These are phyloP conservation scores for Cheilosia variabilis DNA, from an alignment of 2,888 invertebrate genomes.

Conservation along the genomic window DNA sequence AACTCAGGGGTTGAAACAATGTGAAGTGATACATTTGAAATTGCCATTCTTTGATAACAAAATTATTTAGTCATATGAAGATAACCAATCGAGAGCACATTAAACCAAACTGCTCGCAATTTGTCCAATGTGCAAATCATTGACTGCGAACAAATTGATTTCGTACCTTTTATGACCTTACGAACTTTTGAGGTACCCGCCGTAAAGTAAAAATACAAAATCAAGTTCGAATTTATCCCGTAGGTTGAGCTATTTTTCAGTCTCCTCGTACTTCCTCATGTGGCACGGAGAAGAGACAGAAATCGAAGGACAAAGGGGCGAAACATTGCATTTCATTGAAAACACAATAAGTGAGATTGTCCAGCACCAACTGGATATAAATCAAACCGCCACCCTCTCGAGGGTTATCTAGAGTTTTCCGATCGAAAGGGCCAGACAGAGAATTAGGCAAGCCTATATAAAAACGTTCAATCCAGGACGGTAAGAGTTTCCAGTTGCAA, in stretches of 20 bases:
- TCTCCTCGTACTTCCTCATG: conserved; percentile 17
- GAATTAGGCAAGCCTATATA: not conserved
- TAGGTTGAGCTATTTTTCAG: conserved; percentile 25
- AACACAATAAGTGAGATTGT: conserved; percentile 13
- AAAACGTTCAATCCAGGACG: conserved; percentile 21
- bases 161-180: conserved; percentile 18
- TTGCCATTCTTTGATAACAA: not conserved
- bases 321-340: conserved; percentile 33
- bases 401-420: conserved; percentile 1
- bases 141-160: conserved; percentile 35
- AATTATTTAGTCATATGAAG: conserved; percentile 7
- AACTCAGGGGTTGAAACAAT: too few species aligned
- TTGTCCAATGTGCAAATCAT: conserved; percentile 14
- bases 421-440: conserved; percentile 13
- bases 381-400: conserved; percentile 23
- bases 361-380: conserved; percentile 15
- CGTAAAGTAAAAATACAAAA: not conserved
- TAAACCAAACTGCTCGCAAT: not conserved
- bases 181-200: not conserved
- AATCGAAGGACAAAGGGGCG: not conserved
- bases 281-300: not conserved
- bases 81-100: conserved; percentile 21
- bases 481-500: conserved; percentile 4
- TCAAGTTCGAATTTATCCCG: conserved; percentile 6
- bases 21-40: too few species aligned